These are phyloP conservation scores for Propsilocerus akamusi DNA, from an alignment of 1,140 invertebrate species.

Conservation along the genomic window DNA sequence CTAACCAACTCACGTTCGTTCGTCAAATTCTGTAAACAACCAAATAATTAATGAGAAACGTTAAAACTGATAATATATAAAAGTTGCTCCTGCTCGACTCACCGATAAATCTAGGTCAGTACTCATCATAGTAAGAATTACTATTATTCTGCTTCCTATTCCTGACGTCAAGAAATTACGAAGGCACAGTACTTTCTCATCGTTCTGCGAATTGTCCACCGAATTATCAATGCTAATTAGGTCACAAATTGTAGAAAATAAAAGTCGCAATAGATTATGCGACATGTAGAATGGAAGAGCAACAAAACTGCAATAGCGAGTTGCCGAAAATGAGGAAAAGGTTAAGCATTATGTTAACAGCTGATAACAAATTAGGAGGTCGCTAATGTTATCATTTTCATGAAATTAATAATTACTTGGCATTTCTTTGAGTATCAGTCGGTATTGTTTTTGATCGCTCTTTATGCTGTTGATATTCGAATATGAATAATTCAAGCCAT, in stretches of 20 bases:
- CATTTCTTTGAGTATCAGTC: not conserved
- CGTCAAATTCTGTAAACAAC: not conserved
- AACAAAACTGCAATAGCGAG: not conserved
- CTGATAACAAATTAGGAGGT: not conserved
- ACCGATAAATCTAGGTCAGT: not conserved
- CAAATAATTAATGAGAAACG: not conserved
- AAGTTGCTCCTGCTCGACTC: not conserved
- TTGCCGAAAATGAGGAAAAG: not conserved
- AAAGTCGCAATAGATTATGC: no score
- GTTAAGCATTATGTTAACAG: not conserved
- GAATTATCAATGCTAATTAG: no score
- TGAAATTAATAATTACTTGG: not conserved
- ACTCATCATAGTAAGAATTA: no score
- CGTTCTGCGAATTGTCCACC: no score
- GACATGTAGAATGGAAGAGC: not conserved
- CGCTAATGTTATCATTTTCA: not conserved
- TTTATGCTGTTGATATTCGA: not conserved
- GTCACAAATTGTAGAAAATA: no score
- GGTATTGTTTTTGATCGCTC: not conserved
- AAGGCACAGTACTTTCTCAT: not conserved
- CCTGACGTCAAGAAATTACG: not conserved
- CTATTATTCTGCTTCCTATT: not conserved
- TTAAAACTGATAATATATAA: not conserved
- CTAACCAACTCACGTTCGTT: not conserved
- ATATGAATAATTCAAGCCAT: not conserved